phyloP scores from a whole-genome alignment of 2,797 vertebrate genomes.

The Microtus agrestis region DNA sequence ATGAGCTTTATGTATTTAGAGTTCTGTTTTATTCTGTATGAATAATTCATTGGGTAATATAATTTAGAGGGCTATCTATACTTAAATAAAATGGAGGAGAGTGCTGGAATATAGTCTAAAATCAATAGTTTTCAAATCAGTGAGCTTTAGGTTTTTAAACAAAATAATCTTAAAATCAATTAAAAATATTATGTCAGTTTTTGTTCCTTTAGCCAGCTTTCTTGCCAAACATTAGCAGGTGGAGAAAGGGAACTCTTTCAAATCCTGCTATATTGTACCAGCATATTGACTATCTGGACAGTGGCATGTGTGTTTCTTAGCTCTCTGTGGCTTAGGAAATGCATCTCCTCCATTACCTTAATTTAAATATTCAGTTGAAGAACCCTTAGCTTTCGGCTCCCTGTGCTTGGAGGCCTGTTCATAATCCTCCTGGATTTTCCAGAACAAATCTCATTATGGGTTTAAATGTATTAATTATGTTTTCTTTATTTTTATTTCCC shows the following conservation, averaged over 20 bases:
- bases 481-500: conserved; percentile 8
- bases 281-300: not conserved
- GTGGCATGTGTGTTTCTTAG: not conserved
- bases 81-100: not conserved
- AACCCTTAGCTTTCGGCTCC: not conserved
- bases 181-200: not conserved
- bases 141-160: conserved; percentile 29
- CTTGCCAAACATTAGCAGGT: not conserved
- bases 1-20: not conserved
- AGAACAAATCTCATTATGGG: conserved; percentile 8
- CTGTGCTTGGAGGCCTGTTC: not conserved
- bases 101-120: not conserved
- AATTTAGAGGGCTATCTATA: not conserved
- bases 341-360: not conserved
- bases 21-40: not conserved
- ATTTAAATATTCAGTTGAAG: not conserved
- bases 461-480: not conserved
- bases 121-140: not conserved
- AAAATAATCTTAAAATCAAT: conserved; percentile 20
- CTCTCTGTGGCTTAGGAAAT: not conserved
- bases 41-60: not conserved
- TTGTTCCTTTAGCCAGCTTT: not conserved
- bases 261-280: not conserved
- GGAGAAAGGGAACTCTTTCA: conserved; percentile 8
- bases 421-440: not conserved